Evolutionary conservation across 1,140 invertebrate genomes (phyloP), one percentile per base, ranked within the genome.

Genomic region (Diprion similis): DNA sequence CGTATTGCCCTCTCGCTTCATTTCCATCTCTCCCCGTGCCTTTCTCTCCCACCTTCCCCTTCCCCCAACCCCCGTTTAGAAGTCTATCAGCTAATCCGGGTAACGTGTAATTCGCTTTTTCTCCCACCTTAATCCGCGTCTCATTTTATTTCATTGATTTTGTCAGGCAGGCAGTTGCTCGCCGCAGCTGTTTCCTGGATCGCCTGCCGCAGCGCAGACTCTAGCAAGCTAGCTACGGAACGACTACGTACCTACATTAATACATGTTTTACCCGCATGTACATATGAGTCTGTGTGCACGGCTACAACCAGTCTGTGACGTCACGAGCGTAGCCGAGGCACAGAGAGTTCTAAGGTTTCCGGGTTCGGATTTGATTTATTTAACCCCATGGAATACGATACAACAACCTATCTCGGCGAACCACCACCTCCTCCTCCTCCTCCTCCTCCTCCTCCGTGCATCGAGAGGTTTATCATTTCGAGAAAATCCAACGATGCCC

Each of bases 331-430:
- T 45, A 45, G 13, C 4, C 17, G 4, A 11, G 37, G 17, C 11
- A 18, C 66, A 68, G 15, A 19, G 15, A 18, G 17, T 68, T 19
- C 18, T 18, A 68, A 19, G 66, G 37, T 68, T 68, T 68, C 66
- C 66, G 66, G 66, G 66, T 64, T 45, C 8, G 66, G 18, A 18
- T 68, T 68, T 68, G 66, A 68, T 68, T 68, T 68, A 68, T 68
- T 68, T 19, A 68, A 68, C 10, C 18, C 66, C 11, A 59, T 17
- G 51, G 51, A 59, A 59, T 17, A 59, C 51, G 51, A 59, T 59
- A 37, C 51, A 59, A 17, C 11, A 4, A 6, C n/a, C 6, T 8
- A 59, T 59, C 51, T 59, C 51, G 51, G 11, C 51, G 4, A 17
- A 9, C 51, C n/a, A 9, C 51, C 51, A 6, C n/a, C 9, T 0